Conservation (phyloP, 2,797 vertebrate species). For the Pachyuromys duprasi region DNA sequence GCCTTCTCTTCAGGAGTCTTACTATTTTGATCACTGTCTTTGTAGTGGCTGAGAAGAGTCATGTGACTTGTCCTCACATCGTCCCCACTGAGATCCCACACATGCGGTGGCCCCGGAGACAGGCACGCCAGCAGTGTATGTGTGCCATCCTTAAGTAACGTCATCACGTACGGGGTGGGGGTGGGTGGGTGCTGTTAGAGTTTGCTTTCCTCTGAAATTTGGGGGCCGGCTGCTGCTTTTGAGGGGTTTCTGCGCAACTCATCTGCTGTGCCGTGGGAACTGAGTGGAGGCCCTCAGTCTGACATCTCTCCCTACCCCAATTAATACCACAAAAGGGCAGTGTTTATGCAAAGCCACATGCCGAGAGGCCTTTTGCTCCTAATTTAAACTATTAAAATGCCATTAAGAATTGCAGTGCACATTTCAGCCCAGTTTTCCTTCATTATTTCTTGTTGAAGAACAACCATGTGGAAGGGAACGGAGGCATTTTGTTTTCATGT, state of each 20-base stretch:
- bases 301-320: conserved; percentile 49
- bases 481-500: conserved; percentile 35
- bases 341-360: conserved; percentile 73
- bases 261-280: background rate
- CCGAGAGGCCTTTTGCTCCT: conserved; percentile 58
- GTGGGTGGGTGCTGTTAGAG: no score
- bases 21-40: conserved; percentile 29
- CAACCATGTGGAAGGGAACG: conserved; percentile 42
- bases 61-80: conserved; percentile 57
- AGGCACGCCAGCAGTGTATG: conserved; percentile 8
- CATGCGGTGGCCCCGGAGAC: conserved; percentile 27
- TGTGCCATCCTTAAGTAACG: conserved; percentile 39
- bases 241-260: background rate
- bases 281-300: background rate
- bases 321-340: conserved; percentile 69
- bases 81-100: conserved; percentile 37
- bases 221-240: background rate
- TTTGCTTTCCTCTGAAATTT: background rate
- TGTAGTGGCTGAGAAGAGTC: conserved; percentile 41
- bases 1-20: conserved; percentile 54
- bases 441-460: conserved; percentile 70
- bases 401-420: conserved; percentile 56
- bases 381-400: conserved; percentile 78
- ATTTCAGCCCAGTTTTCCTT: conserved; percentile 61
- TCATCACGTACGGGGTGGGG: background rate